phyloP scores from a whole-genome alignment of 2,113 vertebrate genomes.

The Dicaeum eximium region DNA sequence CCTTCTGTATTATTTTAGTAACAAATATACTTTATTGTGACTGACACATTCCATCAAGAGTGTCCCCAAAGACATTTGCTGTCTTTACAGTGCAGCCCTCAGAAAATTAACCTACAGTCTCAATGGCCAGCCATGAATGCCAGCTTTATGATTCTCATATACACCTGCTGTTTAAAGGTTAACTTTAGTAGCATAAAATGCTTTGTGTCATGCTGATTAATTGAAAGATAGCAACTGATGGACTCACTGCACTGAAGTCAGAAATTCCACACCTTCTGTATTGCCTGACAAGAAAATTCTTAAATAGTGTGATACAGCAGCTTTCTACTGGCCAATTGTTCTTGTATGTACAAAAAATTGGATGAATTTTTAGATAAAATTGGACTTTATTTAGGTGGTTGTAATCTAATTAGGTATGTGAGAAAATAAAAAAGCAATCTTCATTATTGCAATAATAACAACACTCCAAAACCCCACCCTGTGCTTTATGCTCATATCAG shows the following conservation, averaged over 20 bases:
- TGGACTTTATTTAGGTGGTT: background rate
- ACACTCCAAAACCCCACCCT: background rate
- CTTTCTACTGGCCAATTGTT: background rate
- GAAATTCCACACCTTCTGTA: background rate
- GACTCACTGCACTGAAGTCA: background rate
- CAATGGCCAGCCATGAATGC: background rate
- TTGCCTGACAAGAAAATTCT: background rate
- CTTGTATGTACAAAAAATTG: background rate
- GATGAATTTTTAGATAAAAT: background rate
- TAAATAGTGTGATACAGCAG: background rate
- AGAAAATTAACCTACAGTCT: background rate
- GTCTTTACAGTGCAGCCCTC: background rate
- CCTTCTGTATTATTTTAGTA: background rate
- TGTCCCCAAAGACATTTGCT: background rate
- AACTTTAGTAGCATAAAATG: background rate
- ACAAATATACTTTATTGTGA: background rate
- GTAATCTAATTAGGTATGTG: background rate
- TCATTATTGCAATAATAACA: background rate
- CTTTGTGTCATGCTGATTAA: background rate
- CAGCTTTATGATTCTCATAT: background rate
- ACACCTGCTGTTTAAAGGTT: constrained; percentile 3
- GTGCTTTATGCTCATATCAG: background rate
- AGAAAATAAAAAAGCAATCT: background rate
- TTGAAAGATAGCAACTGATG: background rate
- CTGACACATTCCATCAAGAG: background rate